phyloP scores from a whole-genome alignment of 2,113 vertebrate species.

The Hemibagrus wyckioides region DNA sequence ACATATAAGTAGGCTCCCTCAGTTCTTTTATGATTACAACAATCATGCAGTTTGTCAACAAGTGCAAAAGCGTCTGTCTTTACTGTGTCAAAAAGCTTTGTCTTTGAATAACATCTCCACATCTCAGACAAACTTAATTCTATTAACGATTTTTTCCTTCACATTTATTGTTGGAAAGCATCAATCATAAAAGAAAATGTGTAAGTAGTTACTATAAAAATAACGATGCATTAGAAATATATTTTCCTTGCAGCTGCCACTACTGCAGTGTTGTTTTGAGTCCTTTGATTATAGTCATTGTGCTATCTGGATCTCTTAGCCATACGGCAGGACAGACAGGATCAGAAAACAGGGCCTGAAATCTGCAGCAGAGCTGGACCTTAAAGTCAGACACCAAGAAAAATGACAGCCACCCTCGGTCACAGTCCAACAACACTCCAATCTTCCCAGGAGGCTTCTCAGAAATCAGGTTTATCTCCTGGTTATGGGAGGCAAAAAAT shows the following conservation, averaged over 20 bases:
- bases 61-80: too few species aligned
- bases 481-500: conserved; percentile 33
- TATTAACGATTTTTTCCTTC: background rate
- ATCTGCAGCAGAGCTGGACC: conserved; percentile 33
- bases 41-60: too few species aligned
- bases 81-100: too few species aligned
- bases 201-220: background rate
- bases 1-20: too few species aligned
- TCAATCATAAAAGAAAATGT: background rate
- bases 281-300: conserved; percentile 9
- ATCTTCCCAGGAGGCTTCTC: conserved; percentile 28
- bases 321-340: conserved; percentile 41
- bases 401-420: conserved; percentile 34
- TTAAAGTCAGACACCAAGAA: conserved; percentile 29
- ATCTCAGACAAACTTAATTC: background rate
- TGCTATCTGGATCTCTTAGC: conserved; percentile 32
- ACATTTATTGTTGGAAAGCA: background rate
- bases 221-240: background rate
- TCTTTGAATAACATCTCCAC: too few species aligned
- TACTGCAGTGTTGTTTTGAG: background rate
- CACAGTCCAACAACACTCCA: conserved; percentile 34
- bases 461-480: conserved; percentile 17
- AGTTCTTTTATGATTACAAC: too few species aligned
- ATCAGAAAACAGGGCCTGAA: conserved; percentile 26
- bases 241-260: background rate